Percentiles rank a stretch among this genome's conserved stretches.
Evolutionary conservation across 2,888 invertebrate genomes (phyloP).

Genomic region (Thymelicus acteon): DNA sequence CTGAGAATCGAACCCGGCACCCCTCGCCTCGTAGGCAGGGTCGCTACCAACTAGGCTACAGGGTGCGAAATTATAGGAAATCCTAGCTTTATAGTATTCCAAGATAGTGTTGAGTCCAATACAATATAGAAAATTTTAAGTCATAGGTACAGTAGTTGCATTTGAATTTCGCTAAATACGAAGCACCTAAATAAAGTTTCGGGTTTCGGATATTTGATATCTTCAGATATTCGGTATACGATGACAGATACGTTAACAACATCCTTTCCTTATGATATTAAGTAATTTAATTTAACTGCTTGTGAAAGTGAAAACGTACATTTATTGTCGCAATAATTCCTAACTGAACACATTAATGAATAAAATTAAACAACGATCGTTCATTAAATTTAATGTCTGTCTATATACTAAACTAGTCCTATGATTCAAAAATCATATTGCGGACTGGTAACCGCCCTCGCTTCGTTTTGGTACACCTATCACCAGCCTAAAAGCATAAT

Average conservation of each 20-base stretch:
- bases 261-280: neutral
- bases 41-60: no score
- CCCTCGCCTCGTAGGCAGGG: no score
- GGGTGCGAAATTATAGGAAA: no score
- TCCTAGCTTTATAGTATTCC: no score
- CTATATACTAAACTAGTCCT: neutral
- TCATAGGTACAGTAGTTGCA: no score
- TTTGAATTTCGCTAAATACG: no score
- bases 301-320: constrained; percentile 7
- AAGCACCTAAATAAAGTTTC: no score
- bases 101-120: no score
- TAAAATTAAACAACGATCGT: neutral
- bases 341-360: neutral
- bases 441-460: neutral
- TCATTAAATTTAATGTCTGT: constrained; percentile 1
- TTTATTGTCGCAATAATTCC: neutral
- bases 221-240: neutral
- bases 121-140: no score
- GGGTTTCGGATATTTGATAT: neutral
- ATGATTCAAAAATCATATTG: neutral
- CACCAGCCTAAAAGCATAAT: no score
- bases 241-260: neutral
- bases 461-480: no score
- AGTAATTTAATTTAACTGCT: constrained; percentile 7
- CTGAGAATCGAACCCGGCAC: no score